Percentiles rank a stretch among this genome's conserved stretches.
Conservation (phyloP, 1,140 invertebrate species). For the Trachymyrmex septentrionalis region DNA sequence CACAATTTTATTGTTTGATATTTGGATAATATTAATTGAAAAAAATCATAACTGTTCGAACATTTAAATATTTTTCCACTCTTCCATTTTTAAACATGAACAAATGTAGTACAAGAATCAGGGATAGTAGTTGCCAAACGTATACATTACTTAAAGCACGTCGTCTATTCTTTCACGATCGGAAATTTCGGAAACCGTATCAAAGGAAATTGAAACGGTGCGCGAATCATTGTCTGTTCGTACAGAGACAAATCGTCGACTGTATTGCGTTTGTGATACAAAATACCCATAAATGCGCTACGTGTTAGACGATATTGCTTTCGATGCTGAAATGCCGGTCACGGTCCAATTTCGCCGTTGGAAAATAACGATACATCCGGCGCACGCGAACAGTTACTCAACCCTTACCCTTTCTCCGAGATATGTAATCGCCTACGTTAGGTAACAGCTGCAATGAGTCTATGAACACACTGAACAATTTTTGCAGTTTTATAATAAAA, state of each 20-base stretch:
- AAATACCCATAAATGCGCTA: slow-evolving; percentile 12
- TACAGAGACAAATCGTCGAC: slow-evolving; percentile 21
- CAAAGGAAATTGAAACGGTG: slow-evolving; percentile 43
- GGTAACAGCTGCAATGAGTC: slow-evolving; percentile 33
- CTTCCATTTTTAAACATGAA: not conserved
- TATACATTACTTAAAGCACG: not conserved
- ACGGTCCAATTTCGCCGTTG: slow-evolving; percentile 9
- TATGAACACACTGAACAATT: not conserved
- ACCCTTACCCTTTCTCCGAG: not conserved
- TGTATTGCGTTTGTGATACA: slow-evolving; percentile 31
- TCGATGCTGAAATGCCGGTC: slow-evolving; percentile 28
- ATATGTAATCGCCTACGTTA: not conserved
- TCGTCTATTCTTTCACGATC: slow-evolving; percentile 14
- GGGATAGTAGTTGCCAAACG: not conserved
- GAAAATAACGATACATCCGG: slow-evolving; percentile 36
- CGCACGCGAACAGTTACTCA: slow-evolving; percentile 8
- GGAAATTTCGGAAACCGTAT: slow-evolving; percentile 34
- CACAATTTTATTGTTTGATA: too few species aligned
- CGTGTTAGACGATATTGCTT: slow-evolving; percentile 45
- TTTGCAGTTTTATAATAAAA: not conserved
- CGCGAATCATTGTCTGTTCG: slow-evolving; percentile 32
- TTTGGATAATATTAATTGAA: not conserved
- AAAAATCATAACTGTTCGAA: not conserved
- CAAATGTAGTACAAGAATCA: not conserved
- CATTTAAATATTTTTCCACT: not conserved